A percentile compares a stretch with the other conserved stretches of the same genome.
Conservation (phyloP, 2,888 invertebrate genomes). For the Troides aeacus region DNA sequence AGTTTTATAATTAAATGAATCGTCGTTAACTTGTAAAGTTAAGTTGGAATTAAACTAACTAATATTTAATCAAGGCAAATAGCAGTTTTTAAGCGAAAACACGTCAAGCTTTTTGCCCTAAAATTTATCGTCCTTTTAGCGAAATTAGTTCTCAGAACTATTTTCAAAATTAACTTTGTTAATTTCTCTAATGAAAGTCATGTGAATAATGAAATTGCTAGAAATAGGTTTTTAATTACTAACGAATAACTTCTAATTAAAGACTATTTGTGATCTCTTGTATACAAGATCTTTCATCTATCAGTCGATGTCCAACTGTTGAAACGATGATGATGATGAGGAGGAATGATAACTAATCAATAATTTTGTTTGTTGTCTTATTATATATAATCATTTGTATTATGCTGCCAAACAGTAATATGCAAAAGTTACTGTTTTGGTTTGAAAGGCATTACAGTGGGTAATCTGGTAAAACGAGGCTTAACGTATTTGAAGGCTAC, state of each 20-base stretch:
- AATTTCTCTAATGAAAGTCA: slow-evolving; percentile 6
- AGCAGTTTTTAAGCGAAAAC: slow-evolving; percentile 13
- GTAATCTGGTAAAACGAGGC: too few species aligned
- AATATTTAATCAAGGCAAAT: slow-evolving; percentile 5
- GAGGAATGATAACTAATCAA: too few species aligned
- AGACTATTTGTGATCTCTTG: too few species aligned
- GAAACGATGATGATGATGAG: too few species aligned
- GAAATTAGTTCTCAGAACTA: slow-evolving; percentile 14
- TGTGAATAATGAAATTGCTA: not conserved
- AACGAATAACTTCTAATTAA: not conserved
- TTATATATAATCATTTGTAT: too few species aligned
- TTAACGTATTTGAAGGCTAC: too few species aligned
- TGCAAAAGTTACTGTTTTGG: too few species aligned
- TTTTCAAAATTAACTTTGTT: slow-evolving; percentile 11
- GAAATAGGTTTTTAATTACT: not conserved
- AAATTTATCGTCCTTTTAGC: slow-evolving; percentile 19
- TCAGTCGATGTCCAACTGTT: too few species aligned
- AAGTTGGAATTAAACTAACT: slow-evolving; percentile 13
- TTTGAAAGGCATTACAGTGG: too few species aligned
- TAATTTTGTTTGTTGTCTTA: too few species aligned
- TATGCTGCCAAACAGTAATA: too few species aligned
- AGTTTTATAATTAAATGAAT: not conserved
- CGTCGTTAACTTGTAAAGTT: not conserved
- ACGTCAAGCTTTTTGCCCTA: slow-evolving; percentile 8
- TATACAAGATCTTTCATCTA: too few species aligned